A percentile compares a stretch with the other conserved stretches of the same genome.
Evolutionary conservation across 1,140 invertebrate species (phyloP).

Genomic region (Limonius californicus): DNA sequence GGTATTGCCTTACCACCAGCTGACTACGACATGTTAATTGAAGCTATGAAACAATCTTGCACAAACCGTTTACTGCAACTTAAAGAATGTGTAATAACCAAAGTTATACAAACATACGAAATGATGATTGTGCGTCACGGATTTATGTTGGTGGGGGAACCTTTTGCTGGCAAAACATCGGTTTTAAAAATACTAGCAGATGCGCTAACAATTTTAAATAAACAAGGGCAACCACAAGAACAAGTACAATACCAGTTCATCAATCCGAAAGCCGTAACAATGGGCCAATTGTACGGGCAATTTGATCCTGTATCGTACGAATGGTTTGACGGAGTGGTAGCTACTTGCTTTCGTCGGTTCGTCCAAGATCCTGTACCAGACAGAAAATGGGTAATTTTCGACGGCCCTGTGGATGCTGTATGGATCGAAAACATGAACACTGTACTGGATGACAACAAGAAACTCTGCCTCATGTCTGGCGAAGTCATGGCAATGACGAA

Average conservation of each 20-base stretch:
- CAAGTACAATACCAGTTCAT: conserved; percentile 72
- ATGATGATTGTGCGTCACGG: conserved; percentile 84
- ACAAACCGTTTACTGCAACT: conserved; percentile 69
- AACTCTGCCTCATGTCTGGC: conserved; percentile 71
- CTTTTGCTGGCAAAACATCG: conserved; percentile 69
- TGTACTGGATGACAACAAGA: conserved; percentile 78
- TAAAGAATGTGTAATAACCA: conserved; percentile 63
- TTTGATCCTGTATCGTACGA: conserved; percentile 89
- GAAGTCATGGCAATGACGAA: conserved; percentile 85
- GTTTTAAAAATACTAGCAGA: conserved; percentile 65
- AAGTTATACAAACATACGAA: conserved; percentile 71
- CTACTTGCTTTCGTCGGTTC: conserved; percentile 70
- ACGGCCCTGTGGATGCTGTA: conserved; percentile 88
- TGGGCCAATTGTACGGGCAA: conserved; percentile 86
- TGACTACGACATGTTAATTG: conserved; percentile 65
- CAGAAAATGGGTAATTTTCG: conserved; percentile 78
- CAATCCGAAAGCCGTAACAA: conserved; percentile 89
- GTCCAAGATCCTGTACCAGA: conserved; percentile 60
- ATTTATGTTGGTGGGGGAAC: conserved; percentile 80
- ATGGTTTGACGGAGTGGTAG: conserved; percentile 85
- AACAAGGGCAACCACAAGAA: conserved; percentile 52
- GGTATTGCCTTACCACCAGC: conserved; percentile 67
- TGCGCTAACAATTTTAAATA: conserved; percentile 65
- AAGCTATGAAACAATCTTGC: conserved; percentile 53
- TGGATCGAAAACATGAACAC: conserved; percentile 97